A percentile compares a stretch with the other conserved stretches of the same genome.
Conservation (phyloP, 2,113 vertebrate species). For the Mola mola region DNA sequence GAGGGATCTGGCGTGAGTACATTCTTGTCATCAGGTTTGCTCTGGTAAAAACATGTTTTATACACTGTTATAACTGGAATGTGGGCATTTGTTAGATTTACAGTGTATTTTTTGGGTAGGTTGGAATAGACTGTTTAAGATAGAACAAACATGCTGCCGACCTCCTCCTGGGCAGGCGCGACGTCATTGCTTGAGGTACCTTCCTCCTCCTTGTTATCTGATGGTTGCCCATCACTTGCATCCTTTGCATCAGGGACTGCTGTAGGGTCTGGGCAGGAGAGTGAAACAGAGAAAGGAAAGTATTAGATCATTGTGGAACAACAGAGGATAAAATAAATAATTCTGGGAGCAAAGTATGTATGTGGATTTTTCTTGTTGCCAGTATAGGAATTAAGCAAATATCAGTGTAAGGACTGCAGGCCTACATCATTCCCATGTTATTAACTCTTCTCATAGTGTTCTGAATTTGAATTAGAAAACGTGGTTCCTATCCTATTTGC, state of each 20-base stretch:
- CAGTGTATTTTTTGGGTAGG: neutral
- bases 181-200: neutral
- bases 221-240: conserved; percentile 4
- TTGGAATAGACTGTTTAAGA: neutral
- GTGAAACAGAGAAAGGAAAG: neutral
- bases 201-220: neutral
- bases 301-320: neutral
- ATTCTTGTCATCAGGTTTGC: neutral
- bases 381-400: too few species aligned
- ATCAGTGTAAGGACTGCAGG: too few species aligned
- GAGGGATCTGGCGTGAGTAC: neutral
- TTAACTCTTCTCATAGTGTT: too few species aligned
- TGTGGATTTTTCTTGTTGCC: too few species aligned
- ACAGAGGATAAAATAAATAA: too few species aligned
- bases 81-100: neutral
- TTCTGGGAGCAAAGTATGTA: too few species aligned
- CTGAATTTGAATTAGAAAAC: too few species aligned
- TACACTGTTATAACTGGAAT: neutral
- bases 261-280: neutral
- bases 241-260: neutral
- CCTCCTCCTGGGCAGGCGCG: conserved; percentile 1
- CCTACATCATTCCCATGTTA: too few species aligned
- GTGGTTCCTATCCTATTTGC: too few species aligned
- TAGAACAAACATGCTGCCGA: conserved; percentile 13
- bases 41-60: conserved; percentile 17